Evolutionary conservation across 2,797 vertebrate species (phyloP).

Genomic region (Acridotheres tristis): DNA sequence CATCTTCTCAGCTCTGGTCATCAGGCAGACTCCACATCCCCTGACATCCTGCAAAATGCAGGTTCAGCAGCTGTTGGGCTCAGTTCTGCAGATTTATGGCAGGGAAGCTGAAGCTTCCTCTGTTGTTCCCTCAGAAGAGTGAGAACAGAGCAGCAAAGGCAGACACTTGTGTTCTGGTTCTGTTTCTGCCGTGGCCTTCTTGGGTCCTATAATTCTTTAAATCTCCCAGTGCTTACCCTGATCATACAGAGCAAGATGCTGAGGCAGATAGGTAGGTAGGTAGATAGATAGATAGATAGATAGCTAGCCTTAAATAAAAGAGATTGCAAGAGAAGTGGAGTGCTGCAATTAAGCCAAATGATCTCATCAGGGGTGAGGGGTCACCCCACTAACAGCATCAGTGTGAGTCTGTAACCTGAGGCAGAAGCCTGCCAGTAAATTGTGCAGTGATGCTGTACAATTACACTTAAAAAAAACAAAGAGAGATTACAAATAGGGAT

Average conservation of each 20-base stretch:
- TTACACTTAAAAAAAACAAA: neutral
- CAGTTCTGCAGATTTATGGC: neutral
- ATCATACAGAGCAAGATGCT: neutral
- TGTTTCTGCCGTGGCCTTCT: neutral
- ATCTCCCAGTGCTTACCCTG: neutral
- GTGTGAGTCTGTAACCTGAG: neutral
- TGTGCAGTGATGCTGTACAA: neutral
- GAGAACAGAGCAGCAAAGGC: neutral
- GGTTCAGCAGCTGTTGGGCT: neutral
- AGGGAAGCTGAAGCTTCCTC: neutral
- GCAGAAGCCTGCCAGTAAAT: neutral
- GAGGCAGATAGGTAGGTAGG: neutral
- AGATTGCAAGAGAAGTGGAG: neutral
- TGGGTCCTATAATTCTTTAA: neutral
- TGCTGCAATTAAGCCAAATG: neutral
- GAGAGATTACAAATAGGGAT: neutral
- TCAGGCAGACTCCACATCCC: neutral
- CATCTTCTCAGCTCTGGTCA: neutral
- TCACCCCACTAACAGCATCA: neutral
- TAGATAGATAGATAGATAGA: neutral
- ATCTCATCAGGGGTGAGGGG: neutral
- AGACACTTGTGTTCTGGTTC: neutral
- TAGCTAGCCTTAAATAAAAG: neutral
- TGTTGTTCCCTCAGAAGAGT: neutral
- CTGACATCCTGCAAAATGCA: neutral